Evolutionary conservation across 1,140 invertebrate species (phyloP).

Genomic region (Notospermus geniculatus): DNA sequence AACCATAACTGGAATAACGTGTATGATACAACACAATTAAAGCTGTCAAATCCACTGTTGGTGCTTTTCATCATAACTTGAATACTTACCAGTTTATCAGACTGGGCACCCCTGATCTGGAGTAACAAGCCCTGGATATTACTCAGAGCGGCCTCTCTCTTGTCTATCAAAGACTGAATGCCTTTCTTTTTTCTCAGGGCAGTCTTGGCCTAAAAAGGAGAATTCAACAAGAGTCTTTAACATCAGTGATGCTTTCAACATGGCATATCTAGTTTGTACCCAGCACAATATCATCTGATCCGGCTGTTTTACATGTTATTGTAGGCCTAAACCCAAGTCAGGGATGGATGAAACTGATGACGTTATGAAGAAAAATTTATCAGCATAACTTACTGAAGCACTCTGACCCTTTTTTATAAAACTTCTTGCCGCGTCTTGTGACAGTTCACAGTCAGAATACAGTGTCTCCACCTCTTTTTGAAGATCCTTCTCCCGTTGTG

Average conservation of each 20-base stretch:
- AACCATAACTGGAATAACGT: too few species aligned
- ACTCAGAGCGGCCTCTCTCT: slow-evolving; percentile 8
- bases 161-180: slow-evolving; percentile 5
- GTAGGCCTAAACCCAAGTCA: too few species aligned
- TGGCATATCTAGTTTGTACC: too few species aligned
- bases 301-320: too few species aligned
- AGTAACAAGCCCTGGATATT: slow-evolving; percentile 9
- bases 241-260: too few species aligned
- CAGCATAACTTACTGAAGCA: slow-evolving; percentile 7
- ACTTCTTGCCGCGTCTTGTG: neutral
- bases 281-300: too few species aligned
- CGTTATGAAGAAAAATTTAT: neutral
- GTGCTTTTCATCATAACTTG: too few species aligned
- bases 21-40: too few species aligned
- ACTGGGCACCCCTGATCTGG: neutral
- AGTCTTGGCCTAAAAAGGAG: slow-evolving; percentile 10
- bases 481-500: neutral
- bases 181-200: slow-evolving; percentile 5
- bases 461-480: neutral
- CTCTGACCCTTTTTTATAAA: slow-evolving; percentile 10
- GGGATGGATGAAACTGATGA: too few species aligned
- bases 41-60: too few species aligned
- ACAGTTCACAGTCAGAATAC: neutral
- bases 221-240: too few species aligned
- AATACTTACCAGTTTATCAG: too few species aligned